phyloP scores from a whole-genome alignment of 2,113 vertebrate genomes.

The Lates calcarifer region DNA sequence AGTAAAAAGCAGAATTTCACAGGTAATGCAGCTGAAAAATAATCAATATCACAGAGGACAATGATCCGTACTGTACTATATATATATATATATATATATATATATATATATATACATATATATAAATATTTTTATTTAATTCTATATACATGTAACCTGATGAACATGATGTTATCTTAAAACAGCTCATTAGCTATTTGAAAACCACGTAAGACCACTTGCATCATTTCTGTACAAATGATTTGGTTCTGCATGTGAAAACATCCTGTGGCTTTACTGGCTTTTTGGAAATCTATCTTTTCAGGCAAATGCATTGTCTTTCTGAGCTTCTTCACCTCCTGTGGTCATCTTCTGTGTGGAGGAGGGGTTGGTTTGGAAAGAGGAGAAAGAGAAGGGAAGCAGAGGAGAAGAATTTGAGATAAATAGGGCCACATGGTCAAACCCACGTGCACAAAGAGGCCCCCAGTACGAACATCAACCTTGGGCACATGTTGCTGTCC shows the following conservation, averaged over 20 bases:
- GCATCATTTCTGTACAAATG: constrained; percentile 27
- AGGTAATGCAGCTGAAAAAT: background rate
- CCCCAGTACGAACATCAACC: background rate
- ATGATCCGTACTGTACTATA: too few species aligned
- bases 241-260: constrained; percentile 36
- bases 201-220: constrained; percentile 11
- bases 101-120: too few species aligned
- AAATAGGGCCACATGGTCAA: constrained; percentile 27
- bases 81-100: too few species aligned
- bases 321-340: constrained; percentile 47
- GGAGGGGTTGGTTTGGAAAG: background rate
- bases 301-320: constrained; percentile 42
- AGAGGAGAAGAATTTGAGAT: background rate
- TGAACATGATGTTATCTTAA: too few species aligned
- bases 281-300: constrained; percentile 40
- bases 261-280: background rate
- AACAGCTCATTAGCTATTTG: constrained; percentile 1
- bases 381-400: too few species aligned
- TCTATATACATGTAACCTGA: too few species aligned
- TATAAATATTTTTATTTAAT: too few species aligned
- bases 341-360: constrained; percentile 7
- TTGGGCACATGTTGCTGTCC: constrained; percentile 19
- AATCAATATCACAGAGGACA: too few species aligned
- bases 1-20: background rate
- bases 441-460: constrained; percentile 14